Evolutionary conservation across 2,113 vertebrate species (phyloP).

Genomic region (Lontra canadensis): DNA sequence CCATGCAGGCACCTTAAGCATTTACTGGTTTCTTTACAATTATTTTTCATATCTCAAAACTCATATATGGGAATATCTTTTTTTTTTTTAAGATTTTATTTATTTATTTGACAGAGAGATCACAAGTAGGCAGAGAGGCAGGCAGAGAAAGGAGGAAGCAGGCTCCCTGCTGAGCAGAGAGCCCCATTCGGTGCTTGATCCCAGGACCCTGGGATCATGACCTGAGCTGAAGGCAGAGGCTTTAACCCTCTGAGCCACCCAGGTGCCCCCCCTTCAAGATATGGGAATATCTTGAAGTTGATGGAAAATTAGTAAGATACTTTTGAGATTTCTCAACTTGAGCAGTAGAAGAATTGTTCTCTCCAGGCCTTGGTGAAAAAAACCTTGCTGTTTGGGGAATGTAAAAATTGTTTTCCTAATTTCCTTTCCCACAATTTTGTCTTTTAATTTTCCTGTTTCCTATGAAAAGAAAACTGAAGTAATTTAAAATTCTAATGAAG

Average conservation of each 20-base stretch:
- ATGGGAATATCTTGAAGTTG: not conserved
- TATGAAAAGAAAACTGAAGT: not conserved
- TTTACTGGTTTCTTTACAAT: not conserved
- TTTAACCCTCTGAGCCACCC: no score
- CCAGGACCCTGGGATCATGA: no score
- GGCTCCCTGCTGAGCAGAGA: no score
- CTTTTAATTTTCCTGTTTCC: not conserved
- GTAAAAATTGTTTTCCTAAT: not conserved
- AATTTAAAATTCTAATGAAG: conserved; percentile 1
- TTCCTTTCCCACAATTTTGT: not conserved
- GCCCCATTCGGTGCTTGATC: no score
- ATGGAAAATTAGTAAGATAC: not conserved
- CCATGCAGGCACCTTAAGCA: no score
- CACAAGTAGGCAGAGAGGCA: no score
- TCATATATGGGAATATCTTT: not conserved
- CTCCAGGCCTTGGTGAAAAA: not conserved
- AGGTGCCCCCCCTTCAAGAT: no score
- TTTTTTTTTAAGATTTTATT: no score
- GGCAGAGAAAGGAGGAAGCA: no score
- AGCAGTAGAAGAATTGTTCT: not conserved
- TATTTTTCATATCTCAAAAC: not conserved
- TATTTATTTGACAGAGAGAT: no score
- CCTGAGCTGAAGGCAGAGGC: no score
- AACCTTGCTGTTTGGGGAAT: not conserved
- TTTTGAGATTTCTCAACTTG: not conserved